Base-by-base conservation (phyloP, 2,797 vertebrate genomes). In the Channallabes apus region DNA sequence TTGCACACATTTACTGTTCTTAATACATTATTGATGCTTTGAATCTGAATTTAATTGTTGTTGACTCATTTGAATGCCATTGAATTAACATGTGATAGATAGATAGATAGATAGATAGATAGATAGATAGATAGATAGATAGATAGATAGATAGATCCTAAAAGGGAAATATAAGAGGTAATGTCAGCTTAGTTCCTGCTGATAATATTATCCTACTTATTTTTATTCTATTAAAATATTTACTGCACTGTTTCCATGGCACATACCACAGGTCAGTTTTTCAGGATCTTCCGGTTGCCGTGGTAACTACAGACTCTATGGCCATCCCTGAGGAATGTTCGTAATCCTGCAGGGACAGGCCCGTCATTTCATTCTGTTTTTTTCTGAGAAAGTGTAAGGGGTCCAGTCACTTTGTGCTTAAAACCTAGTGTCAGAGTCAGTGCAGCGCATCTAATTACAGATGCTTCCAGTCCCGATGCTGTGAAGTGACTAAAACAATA, bases 261-360 rank as follows among this genome's bases (percentile, higher is more conserved):
- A 54, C 67, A 73, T 72, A 80, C n/a, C 79, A 82, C 79, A 68
- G 62, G 46, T 62, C 51, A 68, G 61, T 41, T 82, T 86, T 51
- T 82, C 7, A 81, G 22, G 61, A 80, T 76, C 35, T 82, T 76
- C 38, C 59, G 11, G 84, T 86, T 86, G 46, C 84, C 71, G 6
- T 76, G 84, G 84, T 72, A 86, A 86, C 84, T 77, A 72, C n/a
- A 64, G 71, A 82, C 69, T 71, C 81, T 68, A 14, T 86, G 85
- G 73, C 58, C 20, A 73, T 85, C 79, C 71, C 79, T 67, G 27
- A 24, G 18, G 41, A 20, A 67, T 68, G 15, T 41, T 80, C 59
- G 6, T 58, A 32, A 41, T 80, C 78, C 78, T 80, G n/a, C 75
- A 24, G 58, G 75, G 67, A 72, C 29, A 24, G 73, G 77, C 71